Percentiles rank a stretch among this genome's conserved stretches.
These are phyloP conservation scores for Oscheius onirici DNA, from an alignment of 2,888 invertebrate genomes.

Conservation along the genomic window DNA sequence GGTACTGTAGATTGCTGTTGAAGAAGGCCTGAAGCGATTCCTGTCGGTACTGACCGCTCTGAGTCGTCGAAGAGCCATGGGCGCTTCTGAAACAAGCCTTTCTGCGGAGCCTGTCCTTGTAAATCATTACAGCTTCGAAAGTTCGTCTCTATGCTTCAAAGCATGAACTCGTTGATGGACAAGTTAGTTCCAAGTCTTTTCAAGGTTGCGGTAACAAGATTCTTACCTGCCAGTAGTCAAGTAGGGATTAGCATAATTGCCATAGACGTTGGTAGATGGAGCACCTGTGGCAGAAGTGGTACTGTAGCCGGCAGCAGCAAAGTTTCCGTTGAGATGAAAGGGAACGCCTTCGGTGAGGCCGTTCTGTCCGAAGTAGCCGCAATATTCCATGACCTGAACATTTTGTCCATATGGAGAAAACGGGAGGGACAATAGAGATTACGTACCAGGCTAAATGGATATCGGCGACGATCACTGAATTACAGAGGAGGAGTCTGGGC, in stretches of 20 bases:
- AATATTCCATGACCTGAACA: conserved; percentile 53
- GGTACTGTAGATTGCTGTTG: conserved; percentile 68
- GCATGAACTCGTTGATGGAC: too few relatives aligned
- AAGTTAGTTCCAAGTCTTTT: neutral
- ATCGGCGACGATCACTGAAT: conserved; percentile 28
- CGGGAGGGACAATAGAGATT: conserved; percentile 11
- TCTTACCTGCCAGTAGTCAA: conserved; percentile 34
- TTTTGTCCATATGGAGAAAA: conserved; percentile 4
- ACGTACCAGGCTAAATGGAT: conserved; percentile 21
- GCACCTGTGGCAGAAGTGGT: conserved; percentile 27
- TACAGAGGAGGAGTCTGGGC: conserved; percentile 17
- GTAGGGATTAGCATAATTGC: conserved; percentile 55
- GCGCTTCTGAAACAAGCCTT: too few relatives aligned
- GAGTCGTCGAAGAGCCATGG: conserved; percentile 20
- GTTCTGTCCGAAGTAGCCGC: conserved; percentile 48
- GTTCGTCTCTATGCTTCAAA: too few relatives aligned
- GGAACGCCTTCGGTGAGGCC: conserved; percentile 35
- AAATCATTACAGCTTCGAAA: too few relatives aligned
- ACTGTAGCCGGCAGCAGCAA: conserved; percentile 26
- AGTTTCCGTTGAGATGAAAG: conserved; percentile 25
- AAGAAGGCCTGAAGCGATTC: conserved; percentile 68
- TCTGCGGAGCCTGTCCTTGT: too few relatives aligned
- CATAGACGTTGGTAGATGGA: conserved; percentile 43
- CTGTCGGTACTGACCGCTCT: conserved; percentile 37
- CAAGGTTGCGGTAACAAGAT: neutral